phyloP scores from a whole-genome alignment of 2,113 vertebrate species.

The Amia ocellicauda region DNA sequence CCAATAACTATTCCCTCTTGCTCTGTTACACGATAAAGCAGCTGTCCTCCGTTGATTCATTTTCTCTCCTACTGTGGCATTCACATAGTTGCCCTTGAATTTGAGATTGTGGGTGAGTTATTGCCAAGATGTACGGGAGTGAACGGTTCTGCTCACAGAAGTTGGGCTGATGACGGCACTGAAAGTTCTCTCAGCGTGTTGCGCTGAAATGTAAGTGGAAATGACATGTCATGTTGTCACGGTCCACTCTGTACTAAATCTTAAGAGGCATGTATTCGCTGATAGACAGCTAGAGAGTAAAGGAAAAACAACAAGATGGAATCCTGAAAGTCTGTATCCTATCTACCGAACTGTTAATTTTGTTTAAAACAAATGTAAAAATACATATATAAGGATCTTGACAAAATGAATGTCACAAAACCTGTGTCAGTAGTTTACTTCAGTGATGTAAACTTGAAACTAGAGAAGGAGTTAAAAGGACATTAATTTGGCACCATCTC shows the following conservation, averaged over 20 bases:
- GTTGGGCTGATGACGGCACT: background rate
- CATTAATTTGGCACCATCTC: no score
- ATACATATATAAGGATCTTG: no score
- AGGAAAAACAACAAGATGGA: slow-evolving; percentile 39
- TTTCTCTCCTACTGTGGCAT: slow-evolving; percentile 45
- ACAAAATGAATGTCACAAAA: no score
- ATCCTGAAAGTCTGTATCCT: no score
- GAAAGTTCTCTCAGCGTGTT: slow-evolving; percentile 67
- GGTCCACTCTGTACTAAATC: slow-evolving; percentile 60
- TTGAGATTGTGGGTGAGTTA: slow-evolving; percentile 54
- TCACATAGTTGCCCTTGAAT: slow-evolving; percentile 53
- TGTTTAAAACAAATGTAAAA: no score
- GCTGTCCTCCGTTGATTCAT: slow-evolving; percentile 45
- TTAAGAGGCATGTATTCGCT: slow-evolving; percentile 54
- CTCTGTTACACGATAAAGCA: slow-evolving; percentile 31
- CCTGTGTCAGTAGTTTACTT: no score
- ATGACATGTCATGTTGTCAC: slow-evolving; percentile 71
- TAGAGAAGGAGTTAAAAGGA: no score
- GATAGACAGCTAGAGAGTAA: slow-evolving; percentile 25
- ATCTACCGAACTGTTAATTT: no score
- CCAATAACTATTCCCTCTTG: slow-evolving; percentile 14
- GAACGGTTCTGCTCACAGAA: slow-evolving; percentile 42
- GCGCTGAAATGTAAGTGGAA: slow-evolving; percentile 68
- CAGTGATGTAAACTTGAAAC: no score
- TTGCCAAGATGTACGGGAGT: slow-evolving; percentile 55